Evolutionary conservation across 1,140 invertebrate species (phyloP).

Genomic region (Ditylenchus dipsaci): DNA sequence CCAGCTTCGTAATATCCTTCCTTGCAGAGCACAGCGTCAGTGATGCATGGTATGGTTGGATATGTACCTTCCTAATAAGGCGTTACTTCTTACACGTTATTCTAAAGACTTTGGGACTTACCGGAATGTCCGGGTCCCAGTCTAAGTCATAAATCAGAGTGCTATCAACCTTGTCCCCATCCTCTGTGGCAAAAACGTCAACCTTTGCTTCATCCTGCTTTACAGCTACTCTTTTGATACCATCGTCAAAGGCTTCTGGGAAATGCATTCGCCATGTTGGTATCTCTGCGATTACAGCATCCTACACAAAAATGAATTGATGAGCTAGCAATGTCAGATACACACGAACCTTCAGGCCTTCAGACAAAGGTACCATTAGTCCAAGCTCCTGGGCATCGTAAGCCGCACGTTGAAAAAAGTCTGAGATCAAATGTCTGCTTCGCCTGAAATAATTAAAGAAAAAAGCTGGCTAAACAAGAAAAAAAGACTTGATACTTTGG

Average conservation of each 20-base stretch:
- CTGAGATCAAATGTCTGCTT: not conserved
- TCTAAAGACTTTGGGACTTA: not conserved
- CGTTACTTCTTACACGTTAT: not conserved
- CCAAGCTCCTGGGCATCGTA: conserved; percentile 6
- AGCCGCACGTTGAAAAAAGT: conserved; percentile 7
- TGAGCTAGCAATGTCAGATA: no score
- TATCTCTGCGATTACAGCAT: conserved; percentile 6
- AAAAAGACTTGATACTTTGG: not conserved
- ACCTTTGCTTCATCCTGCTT: not conserved
- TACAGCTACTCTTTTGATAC: not conserved
- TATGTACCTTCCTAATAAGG: not conserved
- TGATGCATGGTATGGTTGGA: no score
- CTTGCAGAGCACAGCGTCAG: no score
- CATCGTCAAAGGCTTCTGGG: conserved; percentile 7
- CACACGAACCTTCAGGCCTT: not conserved
- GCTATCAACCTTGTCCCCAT: not conserved
- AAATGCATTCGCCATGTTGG: conserved; percentile 16
- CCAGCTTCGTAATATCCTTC: not conserved
- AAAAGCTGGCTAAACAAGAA: not conserved
- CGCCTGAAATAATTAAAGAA: not conserved
- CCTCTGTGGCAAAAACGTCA: not conserved
- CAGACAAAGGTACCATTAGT: not conserved
- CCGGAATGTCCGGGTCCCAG: not conserved
- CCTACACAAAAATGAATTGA: not conserved
- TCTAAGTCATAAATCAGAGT: not conserved